A percentile compares a stretch with the other conserved stretches of the same genome.
Evolutionary conservation across 2,888 invertebrate genomes (phyloP).

Genomic region (Latrodectus elegans): DNA sequence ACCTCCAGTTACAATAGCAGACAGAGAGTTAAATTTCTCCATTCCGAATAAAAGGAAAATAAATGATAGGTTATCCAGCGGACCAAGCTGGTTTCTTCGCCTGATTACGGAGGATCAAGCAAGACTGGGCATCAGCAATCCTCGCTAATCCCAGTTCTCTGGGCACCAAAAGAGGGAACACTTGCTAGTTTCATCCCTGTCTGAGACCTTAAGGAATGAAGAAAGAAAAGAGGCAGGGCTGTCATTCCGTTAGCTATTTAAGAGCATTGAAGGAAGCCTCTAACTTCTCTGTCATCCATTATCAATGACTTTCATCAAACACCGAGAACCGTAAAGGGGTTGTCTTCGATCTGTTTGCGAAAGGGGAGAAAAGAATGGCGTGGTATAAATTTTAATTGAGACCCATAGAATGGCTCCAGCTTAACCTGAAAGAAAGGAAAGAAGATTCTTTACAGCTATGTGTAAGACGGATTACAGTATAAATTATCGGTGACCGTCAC

Average conservation of each 20-base stretch:
- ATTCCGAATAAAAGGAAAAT: constrained; percentile 23
- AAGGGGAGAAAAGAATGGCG: neutral
- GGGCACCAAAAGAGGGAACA: constrained; percentile 45
- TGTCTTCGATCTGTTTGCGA: constrained; percentile 3
- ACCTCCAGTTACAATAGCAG: too few relatives aligned
- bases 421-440: neutral
- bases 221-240: constrained; percentile 16
- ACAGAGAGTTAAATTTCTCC: neutral
- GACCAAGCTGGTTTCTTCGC: constrained; percentile 41
- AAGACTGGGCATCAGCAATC: constrained; percentile 44
- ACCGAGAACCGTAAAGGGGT: constrained; percentile 26
- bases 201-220: constrained; percentile 17
- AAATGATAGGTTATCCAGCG: constrained; percentile 35
- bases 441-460: neutral
- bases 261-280: constrained; percentile 52
- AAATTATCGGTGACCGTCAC: too few relatives aligned
- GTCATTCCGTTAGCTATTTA: constrained; percentile 31
- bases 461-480: too few relatives aligned
- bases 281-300: constrained; percentile 41
- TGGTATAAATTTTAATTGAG: constrained; percentile 1
- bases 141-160: constrained; percentile 53
- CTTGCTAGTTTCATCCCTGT: constrained; percentile 47
- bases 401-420: neutral
- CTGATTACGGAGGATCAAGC: constrained; percentile 52
- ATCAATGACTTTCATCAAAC: constrained; percentile 52